Evolutionary conservation across 2,797 vertebrate genomes (phyloP).

Genomic region (Sandelia bainsii): DNA sequence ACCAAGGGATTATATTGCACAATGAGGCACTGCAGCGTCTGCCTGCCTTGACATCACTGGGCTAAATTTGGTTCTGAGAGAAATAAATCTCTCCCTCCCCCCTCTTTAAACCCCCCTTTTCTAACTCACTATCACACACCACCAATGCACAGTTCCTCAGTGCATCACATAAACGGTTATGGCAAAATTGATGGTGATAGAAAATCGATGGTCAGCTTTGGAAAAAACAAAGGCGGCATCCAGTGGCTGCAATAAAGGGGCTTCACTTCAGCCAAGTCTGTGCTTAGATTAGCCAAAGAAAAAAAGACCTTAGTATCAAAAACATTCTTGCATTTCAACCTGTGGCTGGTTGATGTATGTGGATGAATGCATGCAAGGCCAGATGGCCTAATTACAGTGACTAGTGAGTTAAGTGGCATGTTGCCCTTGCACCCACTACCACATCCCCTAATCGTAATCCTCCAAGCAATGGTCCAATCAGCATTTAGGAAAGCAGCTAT

Average conservation of each 20-base stretch:
- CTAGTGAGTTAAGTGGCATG: constrained; percentile 83
- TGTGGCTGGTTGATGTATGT: constrained; percentile 60
- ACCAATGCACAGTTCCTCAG: constrained; percentile 4
- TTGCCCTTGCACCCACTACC: constrained; percentile 77
- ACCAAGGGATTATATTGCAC: constrained; percentile 82
- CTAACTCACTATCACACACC: constrained; percentile 36
- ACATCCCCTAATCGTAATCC: constrained; percentile 83
- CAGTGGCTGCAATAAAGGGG: neutral
- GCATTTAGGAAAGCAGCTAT: constrained; percentile 65
- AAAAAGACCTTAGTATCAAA: constrained; percentile 34
- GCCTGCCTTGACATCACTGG: constrained; percentile 81
- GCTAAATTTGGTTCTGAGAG: constrained; percentile 82
- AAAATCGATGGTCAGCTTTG: constrained; percentile 41
- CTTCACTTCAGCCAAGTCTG: constrained; percentile 19
- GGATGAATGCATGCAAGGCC: constrained; percentile 62
- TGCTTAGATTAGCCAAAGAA: constrained; percentile 42
- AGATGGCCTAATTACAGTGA: constrained; percentile 92
- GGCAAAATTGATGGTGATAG: constrained; percentile 36
- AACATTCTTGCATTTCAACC: constrained; percentile 65
- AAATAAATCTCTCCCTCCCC: constrained; percentile 78
- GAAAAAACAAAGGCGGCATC: constrained; percentile 15
- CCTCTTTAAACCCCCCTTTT: constrained; percentile 38
- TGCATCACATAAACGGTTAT: constrained; percentile 18
- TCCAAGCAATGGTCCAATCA: constrained; percentile 89
- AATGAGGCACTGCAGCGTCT: constrained; percentile 81